phyloP scores from a whole-genome alignment of 2,888 invertebrate species.

The Sicus ferrugineus region DNA sequence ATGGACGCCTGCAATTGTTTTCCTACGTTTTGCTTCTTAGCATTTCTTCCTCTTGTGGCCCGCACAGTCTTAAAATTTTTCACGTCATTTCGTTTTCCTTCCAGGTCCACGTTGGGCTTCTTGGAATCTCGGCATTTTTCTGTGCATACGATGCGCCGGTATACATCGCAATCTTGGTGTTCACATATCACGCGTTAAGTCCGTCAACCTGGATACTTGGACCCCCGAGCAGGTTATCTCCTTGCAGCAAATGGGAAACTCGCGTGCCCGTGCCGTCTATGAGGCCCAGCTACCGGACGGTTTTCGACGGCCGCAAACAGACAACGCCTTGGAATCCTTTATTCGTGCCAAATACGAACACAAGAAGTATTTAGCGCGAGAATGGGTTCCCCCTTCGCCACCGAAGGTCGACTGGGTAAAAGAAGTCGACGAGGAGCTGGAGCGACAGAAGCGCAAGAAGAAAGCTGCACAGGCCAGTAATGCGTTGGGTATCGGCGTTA shows the following conservation, averaged over 20 bases:
- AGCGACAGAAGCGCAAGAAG: constrained; percentile 83
- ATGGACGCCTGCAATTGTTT: too few species aligned
- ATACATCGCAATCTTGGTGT: constrained; percentile 98
- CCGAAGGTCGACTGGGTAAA: constrained; percentile 89
- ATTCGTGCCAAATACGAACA: constrained; percentile 98
- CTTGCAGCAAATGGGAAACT: constrained; percentile 98
- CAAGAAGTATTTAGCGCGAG: constrained; percentile 97
- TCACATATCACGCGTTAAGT: constrained; percentile 98
- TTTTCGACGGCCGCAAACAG: constrained; percentile 94
- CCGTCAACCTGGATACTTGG: constrained; percentile 98
- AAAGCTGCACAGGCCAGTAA: constrained; percentile 69
- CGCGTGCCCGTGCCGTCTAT: constrained; percentile 93
- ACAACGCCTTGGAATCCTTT: constrained; percentile 92
- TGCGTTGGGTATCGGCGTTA: constrained; percentile 48
- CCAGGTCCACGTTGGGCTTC: constrained; percentile 98
- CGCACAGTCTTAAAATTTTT: background rate
- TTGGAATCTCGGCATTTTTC: constrained; percentile 98
- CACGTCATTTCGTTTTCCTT: constrained; percentile 19
- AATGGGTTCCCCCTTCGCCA: constrained; percentile 90
- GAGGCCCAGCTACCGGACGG: constrained; percentile 96
- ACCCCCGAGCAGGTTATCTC: constrained; percentile 95
- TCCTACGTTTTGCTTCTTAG: too few species aligned
- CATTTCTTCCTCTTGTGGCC: background rate
- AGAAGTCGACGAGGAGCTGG: constrained; percentile 87
- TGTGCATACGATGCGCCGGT: constrained; percentile 98